phyloP scores from a whole-genome alignment of 2,113 vertebrate genomes.

The Myrmophylax atrothorax region DNA sequence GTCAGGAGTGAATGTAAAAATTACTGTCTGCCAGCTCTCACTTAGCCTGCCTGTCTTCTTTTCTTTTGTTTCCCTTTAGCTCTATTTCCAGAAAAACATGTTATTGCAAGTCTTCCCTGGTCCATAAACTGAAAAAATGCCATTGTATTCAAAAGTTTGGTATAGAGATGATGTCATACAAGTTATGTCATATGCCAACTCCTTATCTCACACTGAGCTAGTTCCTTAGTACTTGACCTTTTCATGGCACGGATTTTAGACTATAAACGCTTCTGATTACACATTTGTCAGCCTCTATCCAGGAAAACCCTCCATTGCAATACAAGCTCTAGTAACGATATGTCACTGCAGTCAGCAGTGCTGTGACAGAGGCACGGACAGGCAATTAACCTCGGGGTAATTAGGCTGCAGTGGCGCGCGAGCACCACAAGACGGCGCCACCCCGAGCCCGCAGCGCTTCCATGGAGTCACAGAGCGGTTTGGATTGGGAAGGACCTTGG shows the following conservation, averaged over 20 bases:
- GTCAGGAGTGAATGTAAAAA: neutral
- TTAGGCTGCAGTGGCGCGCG: neutral
- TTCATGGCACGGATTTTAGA: neutral
- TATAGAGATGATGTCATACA: neutral
- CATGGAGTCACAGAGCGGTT: neutral
- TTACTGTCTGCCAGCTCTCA: neutral
- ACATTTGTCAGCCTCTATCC: too few species aligned
- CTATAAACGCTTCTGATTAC: accelerated
- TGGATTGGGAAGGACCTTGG: too few species aligned
- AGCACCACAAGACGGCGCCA: neutral
- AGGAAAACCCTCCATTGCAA: neutral
- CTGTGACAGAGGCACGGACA: too few species aligned
- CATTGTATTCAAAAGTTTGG: accelerated
- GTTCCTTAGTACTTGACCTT: neutral
- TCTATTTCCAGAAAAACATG: neutral
- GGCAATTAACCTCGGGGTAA: too few species aligned
- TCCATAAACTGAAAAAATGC: neutral
- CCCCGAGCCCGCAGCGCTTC: neutral
- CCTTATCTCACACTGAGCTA: neutral
- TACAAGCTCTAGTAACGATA: neutral
- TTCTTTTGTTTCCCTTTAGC: neutral
- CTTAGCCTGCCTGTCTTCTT: neutral
- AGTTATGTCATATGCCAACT: neutral
- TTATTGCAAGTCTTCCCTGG: neutral
- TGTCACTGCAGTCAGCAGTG: too few species aligned